Base-by-base conservation (phyloP, 2,797 vertebrate species). In the Melanogrammus aeglefinus region DNA sequence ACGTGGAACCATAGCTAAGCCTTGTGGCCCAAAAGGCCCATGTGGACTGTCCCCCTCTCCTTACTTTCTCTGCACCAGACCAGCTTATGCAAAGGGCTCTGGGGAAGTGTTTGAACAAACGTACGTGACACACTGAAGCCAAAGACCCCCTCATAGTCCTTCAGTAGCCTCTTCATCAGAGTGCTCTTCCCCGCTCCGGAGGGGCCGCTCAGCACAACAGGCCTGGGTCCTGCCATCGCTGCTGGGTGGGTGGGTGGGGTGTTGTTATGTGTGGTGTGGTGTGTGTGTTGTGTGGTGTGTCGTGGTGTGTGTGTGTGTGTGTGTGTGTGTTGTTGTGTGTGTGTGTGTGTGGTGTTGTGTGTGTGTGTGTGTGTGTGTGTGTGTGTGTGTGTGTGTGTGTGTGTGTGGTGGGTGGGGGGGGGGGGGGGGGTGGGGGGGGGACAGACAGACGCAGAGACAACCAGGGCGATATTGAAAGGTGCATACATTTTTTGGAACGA, bases 171-270 rank as follows among this genome's bases (percentile, higher is more conserved):
- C 93, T 97, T 99, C 82, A 99, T 88, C 81, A 99, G 92, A 0
- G 98, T 98, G 94, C 98, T 99, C 88, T 99, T 99, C 70, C 98
- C 98, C 0, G 97, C 97, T 3, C 98, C 98, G 0, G 98, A 99
- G 0, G 98, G 98, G 79, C 98, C 98, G 0, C 96, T 99, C 90
- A 99, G 90, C 80, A 99, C 97, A 21, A 99, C 95, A 0, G 97
- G 98, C 82, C 97, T 96, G 0, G 96, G 97, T 91, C 96, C 95
- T 35, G 96, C 92, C 98, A 99, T 99, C 18, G 83, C 91, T 85
- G 81, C 81, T 92, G 80, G 21, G 18, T 82, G 36, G 31, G 2
- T 39, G 21, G n/a, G 24, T 66, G 31, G 51, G 14, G 41, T 6
- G 21, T 1, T 74, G 6, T 29, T 31, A 38, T n/a, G 21, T 29